Evolutionary conservation across 2,888 invertebrate species (phyloP).

Genomic region (Meliscaeva auricollis): DNA sequence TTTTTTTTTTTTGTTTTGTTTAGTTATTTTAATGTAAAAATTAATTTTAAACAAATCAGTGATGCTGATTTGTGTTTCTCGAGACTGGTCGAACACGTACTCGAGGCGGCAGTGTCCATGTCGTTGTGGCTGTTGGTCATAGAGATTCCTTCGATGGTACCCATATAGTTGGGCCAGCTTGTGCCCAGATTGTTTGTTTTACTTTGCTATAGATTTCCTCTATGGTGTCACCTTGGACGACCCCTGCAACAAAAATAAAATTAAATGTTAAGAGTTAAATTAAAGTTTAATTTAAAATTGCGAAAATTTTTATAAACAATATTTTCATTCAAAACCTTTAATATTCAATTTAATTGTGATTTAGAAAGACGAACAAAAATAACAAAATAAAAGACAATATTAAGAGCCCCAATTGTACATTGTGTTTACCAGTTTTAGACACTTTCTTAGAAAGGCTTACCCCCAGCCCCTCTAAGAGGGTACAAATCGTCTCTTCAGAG

Average conservation of each 20-base stretch:
- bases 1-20: slow-evolving; percentile 13
- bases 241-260: slow-evolving; percentile 86
- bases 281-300: too few species aligned
- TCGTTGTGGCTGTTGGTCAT: slow-evolving; percentile 88
- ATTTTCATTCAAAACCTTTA: too few species aligned
- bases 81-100: slow-evolving; percentile 84
- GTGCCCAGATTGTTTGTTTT: slow-evolving; percentile 96
- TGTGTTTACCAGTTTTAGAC: too few species aligned
- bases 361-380: too few species aligned
- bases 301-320: too few species aligned
- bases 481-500: too few species aligned
- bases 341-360: too few species aligned
- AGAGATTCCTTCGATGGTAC: slow-evolving; percentile 98
- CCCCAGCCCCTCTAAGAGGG: too few species aligned
- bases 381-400: too few species aligned
- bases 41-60: slow-evolving; percentile 73
- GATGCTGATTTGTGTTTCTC: slow-evolving; percentile 82
- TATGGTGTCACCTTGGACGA: slow-evolving; percentile 98
- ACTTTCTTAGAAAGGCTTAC: too few species aligned
- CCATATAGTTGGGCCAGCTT: slow-evolving; percentile 98
- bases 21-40: slow-evolving; percentile 71
- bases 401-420: too few species aligned
- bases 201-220: slow-evolving; percentile 98
- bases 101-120: slow-evolving; percentile 87
- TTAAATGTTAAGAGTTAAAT: neutral